These are phyloP conservation scores for Hormiphora californensis DNA, from an alignment of 37 sponge, comb jelly and placozoan species.

Conservation along the genomic window DNA sequence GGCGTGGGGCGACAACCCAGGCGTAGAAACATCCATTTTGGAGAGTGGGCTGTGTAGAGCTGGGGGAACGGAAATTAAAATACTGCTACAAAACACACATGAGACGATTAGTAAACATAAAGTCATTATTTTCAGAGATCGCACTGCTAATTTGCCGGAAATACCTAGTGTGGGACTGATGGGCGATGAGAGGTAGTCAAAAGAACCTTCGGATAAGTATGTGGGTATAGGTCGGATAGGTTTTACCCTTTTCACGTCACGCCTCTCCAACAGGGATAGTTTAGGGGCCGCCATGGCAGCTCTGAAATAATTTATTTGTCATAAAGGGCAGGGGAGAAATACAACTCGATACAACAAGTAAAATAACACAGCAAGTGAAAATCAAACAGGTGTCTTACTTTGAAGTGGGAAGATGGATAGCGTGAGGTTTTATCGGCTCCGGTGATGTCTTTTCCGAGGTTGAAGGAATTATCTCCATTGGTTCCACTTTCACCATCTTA, in stretches of 20 bases:
- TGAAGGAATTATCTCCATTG: too few species aligned
- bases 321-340: too few species aligned
- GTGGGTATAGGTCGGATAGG: slow-evolving; percentile 51
- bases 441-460: too few species aligned
- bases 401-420: too few species aligned
- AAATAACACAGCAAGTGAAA: too few species aligned
- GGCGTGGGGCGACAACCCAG: slow-evolving; percentile 30
- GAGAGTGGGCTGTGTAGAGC: slow-evolving; percentile 45
- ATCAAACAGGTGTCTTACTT: too few species aligned
- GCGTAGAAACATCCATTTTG: slow-evolving; percentile 52
- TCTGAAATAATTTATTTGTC: background rate
- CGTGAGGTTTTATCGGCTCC: too few species aligned
- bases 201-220: slow-evolving; percentile 5
- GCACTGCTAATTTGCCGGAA: too few species aligned
- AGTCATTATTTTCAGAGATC: too few species aligned
- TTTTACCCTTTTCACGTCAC: slow-evolving; percentile 37
- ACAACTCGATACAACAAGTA: too few species aligned
- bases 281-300: slow-evolving; percentile 9
- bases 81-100: background rate
- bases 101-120: background rate
- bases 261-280: slow-evolving; percentile 5
- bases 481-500: too few species aligned
- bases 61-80: background rate
- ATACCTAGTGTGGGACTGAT: slow-evolving; percentile 54
- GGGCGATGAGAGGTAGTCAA: slow-evolving; percentile 35